phyloP scores from a whole-genome alignment of 2,113 vertebrate species.

The Brienomyrus longianalis region DNA sequence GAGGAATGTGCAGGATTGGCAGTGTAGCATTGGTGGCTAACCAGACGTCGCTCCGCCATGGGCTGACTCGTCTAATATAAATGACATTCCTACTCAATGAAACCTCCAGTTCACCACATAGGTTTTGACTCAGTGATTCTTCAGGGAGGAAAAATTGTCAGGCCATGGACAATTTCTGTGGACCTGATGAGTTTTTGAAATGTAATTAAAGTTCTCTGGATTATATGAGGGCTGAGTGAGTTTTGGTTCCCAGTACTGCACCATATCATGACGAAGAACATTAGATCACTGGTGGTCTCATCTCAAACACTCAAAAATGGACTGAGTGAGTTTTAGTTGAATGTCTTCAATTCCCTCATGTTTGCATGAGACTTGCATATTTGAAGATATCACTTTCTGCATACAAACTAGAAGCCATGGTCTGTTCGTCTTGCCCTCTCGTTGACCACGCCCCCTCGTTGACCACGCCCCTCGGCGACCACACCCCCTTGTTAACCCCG shows the following conservation, averaged over 20 bases:
- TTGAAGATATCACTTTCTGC: neutral
- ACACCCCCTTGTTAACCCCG: too few species aligned
- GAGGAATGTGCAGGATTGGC: neutral
- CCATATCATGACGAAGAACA: too few species aligned
- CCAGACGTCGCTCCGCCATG: neutral
- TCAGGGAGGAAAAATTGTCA: neutral
- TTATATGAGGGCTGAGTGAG: neutral
- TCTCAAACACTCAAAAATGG: neutral
- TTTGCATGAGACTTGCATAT: neutral
- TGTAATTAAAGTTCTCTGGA: neutral
- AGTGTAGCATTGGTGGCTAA: neutral
- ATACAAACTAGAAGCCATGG: neutral
- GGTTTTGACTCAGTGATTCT: neutral
- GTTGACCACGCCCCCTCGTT: too few species aligned
- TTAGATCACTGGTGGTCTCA: neutral
- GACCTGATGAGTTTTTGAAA: neutral
- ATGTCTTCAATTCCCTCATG: neutral
- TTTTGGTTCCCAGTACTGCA: too few species aligned
- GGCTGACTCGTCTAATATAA: neutral
- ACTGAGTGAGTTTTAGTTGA: neutral
- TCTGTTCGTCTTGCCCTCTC: too few species aligned
- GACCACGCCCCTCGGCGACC: too few species aligned
- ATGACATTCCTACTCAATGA: neutral
- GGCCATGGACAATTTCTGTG: neutral
- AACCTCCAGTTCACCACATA: neutral